A percentile compares a stretch with the other conserved stretches of the same genome.
Evolutionary conservation across 2,888 invertebrate species (phyloP).

Genomic region (Aleiodes testaceus): DNA sequence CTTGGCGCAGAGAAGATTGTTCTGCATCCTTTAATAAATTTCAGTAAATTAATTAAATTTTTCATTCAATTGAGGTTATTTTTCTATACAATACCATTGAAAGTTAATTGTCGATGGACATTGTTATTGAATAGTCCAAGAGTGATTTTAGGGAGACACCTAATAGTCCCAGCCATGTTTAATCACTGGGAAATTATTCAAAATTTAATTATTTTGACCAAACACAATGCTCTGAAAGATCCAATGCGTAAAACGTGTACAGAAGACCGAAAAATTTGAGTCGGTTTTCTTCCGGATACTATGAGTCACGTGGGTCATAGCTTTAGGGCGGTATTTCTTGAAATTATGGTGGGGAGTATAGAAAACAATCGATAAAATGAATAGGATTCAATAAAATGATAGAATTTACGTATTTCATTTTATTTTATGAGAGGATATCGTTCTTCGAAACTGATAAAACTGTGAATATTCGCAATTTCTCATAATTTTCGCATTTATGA

Average conservation of each 20-base stretch:
- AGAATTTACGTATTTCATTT: too few relatives aligned
- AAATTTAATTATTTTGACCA: neutral
- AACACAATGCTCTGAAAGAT: neutral
- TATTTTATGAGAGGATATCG: too few relatives aligned
- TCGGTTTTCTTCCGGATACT: too few relatives aligned
- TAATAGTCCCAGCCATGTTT: conserved; percentile 58
- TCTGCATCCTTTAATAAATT: conserved; percentile 61
- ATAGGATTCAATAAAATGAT: too few relatives aligned
- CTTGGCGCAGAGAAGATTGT: conserved; percentile 76
- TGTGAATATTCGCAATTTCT: too few relatives aligned
- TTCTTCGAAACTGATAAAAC: too few relatives aligned
- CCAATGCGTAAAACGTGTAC: neutral
- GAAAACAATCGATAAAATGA: too few relatives aligned
- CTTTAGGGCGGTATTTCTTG: too few relatives aligned
- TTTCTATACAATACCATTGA: conserved; percentile 56
- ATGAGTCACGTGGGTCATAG: too few relatives aligned
- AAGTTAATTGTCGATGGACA: conserved; percentile 47
- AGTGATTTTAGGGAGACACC: conserved; percentile 52
- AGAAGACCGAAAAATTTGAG: neutral
- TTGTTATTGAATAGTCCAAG: conserved; percentile 50
- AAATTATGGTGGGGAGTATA: too few relatives aligned
- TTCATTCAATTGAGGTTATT: conserved; percentile 51
- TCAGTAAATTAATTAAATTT: conserved; percentile 15
- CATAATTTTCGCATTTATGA: neutral
- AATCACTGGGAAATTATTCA: neutral